These are phyloP conservation scores for Chrysopilus asiliformis DNA, from an alignment of 2,888 invertebrate species.

Conservation along the genomic window DNA sequence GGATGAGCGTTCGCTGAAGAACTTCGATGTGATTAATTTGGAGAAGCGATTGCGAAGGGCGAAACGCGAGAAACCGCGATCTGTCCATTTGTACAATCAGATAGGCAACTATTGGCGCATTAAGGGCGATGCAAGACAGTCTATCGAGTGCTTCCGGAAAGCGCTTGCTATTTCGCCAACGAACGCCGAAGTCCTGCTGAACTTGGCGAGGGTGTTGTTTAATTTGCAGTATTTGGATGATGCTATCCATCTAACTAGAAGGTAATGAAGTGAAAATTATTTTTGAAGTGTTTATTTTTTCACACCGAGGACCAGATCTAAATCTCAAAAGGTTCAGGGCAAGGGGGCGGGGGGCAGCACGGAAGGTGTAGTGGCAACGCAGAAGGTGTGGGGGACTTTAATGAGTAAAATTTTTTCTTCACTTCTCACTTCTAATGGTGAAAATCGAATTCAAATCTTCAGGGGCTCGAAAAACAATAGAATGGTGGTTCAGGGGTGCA, in stretches of 20 bases:
- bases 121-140: constrained; percentile 72
- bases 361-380: too few relatives aligned
- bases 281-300: too few relatives aligned
- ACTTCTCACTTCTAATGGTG: too few relatives aligned
- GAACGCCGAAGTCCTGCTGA: constrained; percentile 73
- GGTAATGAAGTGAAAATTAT: too few relatives aligned
- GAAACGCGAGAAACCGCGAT: constrained; percentile 70
- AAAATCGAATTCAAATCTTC: too few relatives aligned
- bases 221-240: constrained; percentile 81
- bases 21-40: constrained; percentile 59
- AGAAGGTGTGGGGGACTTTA: too few relatives aligned
- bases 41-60: constrained; percentile 63
- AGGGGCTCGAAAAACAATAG: too few relatives aligned
- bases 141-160: constrained; percentile 80
- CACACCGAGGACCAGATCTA: too few relatives aligned
- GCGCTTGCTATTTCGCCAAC: constrained; percentile 75
- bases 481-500: too few relatives aligned
- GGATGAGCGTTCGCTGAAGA: constrained; percentile 41
- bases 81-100: constrained; percentile 75
- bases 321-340: too few relatives aligned
- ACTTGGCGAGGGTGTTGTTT: constrained; percentile 70
- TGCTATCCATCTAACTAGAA: constrained; percentile 72
- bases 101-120: constrained; percentile 88
- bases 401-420: too few relatives aligned
- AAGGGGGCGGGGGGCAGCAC: too few relatives aligned